These are phyloP conservation scores for Disparrhopalites patrizii DNA, from an alignment of 2,888 invertebrate genomes.

Conservation along the genomic window DNA sequence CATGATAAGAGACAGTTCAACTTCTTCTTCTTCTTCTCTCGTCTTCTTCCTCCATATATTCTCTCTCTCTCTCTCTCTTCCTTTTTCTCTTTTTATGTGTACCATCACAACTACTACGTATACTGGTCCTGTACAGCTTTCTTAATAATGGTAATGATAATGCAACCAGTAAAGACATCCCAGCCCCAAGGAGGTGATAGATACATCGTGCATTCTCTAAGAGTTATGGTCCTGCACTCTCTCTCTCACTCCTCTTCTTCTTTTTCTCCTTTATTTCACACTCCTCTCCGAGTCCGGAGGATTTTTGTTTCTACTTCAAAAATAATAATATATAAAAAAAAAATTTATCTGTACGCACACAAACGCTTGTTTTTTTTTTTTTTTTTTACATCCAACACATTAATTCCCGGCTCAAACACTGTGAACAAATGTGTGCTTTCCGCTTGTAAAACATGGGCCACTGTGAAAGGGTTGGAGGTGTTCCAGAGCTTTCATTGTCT, in stretches of 20 bases:
- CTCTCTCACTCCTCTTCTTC: not conserved
- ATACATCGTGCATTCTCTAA: constrained; percentile 38
- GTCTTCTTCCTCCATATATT: not conserved
- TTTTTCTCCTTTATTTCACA: not conserved
- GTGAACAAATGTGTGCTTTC: too few species aligned
- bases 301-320: too few species aligned
- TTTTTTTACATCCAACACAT: too few species aligned
- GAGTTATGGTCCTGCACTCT: constrained; percentile 40
- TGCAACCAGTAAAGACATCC: constrained; percentile 18
- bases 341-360: not conserved
- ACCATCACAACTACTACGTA: not conserved
- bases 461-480: too few species aligned
- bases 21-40: not conserved
- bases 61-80: too few species aligned
- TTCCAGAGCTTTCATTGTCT: too few species aligned
- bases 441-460: too few species aligned
- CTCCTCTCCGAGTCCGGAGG: too few species aligned
- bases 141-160: constrained; percentile 14
- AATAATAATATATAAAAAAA: too few species aligned
- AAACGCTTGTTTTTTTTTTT: not conserved
- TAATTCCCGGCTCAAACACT: too few species aligned
- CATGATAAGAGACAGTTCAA: constrained; percentile 48
- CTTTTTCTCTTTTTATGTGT: not conserved
- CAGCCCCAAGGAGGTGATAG: constrained; percentile 36
- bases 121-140: not conserved